These are phyloP conservation scores for Halocaridina rubra DNA, from an alignment of 2,888 invertebrate species.

Conservation along the genomic window DNA sequence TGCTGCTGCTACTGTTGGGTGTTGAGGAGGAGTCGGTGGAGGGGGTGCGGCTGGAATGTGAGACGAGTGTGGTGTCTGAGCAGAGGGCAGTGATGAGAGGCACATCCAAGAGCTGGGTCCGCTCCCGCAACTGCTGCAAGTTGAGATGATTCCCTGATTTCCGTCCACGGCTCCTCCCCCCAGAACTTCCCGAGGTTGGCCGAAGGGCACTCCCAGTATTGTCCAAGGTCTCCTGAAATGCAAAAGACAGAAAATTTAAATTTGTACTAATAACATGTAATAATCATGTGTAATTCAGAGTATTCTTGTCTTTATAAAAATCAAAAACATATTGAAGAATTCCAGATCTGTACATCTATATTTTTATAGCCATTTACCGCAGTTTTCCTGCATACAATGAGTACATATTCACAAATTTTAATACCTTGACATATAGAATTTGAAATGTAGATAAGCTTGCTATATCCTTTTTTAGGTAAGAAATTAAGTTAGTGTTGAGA, in stretches of 20 bases:
- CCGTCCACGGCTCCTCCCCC: constrained; percentile 44
- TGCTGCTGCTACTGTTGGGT: constrained; percentile 15
- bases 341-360: too few species aligned
- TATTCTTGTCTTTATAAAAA: too few species aligned
- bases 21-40: constrained; percentile 36
- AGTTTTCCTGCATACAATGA: too few species aligned
- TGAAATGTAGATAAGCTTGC: too few species aligned
- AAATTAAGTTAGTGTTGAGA: too few species aligned
- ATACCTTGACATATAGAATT: too few species aligned
- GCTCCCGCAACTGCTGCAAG: constrained; percentile 76
- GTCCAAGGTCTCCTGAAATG: constrained; percentile 53
- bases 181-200: constrained; percentile 46
- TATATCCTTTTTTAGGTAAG: too few species aligned
- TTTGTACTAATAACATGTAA: too few species aligned
- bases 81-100: constrained; percentile 93
- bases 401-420: too few species aligned
- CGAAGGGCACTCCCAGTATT: constrained; percentile 35
- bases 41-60: constrained; percentile 34
- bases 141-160: constrained; percentile 48
- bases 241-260: background rate
- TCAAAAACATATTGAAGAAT: too few species aligned
- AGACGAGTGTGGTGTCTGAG: constrained; percentile 84
- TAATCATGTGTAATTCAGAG: too few species aligned
- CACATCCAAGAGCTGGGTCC: constrained; percentile 89
- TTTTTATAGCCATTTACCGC: too few species aligned